phyloP scores from a whole-genome alignment of 1,140 invertebrate species.

The Pseudoatta argentina region DNA sequence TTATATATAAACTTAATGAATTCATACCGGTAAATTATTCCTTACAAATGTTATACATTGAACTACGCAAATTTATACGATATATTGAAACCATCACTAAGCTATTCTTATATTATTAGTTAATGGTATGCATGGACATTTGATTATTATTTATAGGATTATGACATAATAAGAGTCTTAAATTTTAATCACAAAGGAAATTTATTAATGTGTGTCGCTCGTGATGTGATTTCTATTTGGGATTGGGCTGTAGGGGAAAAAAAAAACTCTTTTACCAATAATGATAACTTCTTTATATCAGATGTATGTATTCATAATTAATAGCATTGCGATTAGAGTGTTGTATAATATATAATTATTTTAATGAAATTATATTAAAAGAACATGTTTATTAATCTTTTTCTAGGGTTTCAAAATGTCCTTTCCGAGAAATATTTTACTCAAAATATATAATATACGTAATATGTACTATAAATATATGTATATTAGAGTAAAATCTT shows the following conservation, averaged over 20 bases:
- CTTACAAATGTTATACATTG: background rate
- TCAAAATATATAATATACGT: no score
- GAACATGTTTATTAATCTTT: no score
- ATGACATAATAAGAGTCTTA: conserved; percentile 93
- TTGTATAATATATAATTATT: conserved; percentile 43
- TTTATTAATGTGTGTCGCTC: conserved; percentile 94
- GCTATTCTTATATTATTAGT: background rate
- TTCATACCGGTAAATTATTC: conserved; percentile 86
- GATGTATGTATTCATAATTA: conserved; percentile 85
- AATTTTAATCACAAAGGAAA: conserved; percentile 95
- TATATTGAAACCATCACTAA: background rate
- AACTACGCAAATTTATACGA: background rate
- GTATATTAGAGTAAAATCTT: no score
- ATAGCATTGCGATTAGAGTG: background rate
- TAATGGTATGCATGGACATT: conserved; percentile 5
- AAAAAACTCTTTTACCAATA: conserved; percentile 90
- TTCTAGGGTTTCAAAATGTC: no score
- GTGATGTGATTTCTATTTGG: conserved; percentile 96
- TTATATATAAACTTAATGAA: conserved; percentile 90
- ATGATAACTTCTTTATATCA: conserved; percentile 94
- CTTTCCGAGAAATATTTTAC: no score
- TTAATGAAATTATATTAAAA: no score
- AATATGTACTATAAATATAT: no score
- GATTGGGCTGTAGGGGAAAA: conserved; percentile 88
- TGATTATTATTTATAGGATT: conserved; percentile 87